These are phyloP conservation scores for Hesperia comma DNA, from an alignment of 2,888 invertebrate genomes.

Conservation along the genomic window DNA sequence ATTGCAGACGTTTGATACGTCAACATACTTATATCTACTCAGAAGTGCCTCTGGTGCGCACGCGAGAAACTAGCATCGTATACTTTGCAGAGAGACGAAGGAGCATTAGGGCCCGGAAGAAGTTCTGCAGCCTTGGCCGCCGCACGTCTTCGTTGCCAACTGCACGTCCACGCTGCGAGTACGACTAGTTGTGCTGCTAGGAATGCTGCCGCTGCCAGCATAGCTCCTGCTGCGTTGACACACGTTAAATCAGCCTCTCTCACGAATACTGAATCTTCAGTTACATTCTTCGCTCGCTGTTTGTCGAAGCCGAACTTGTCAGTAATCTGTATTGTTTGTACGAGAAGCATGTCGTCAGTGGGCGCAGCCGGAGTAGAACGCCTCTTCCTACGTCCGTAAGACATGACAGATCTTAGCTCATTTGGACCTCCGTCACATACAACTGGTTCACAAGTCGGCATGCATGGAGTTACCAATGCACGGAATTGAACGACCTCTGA, in stretches of 20 bases:
- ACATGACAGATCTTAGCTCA: slow-evolving; percentile 91
- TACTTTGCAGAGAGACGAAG: slow-evolving; percentile 90
- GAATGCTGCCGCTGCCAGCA: slow-evolving; percentile 93
- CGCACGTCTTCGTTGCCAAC: slow-evolving; percentile 91
- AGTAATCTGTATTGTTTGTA: slow-evolving; percentile 95
- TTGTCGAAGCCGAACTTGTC: slow-evolving; percentile 95
- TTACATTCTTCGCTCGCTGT: slow-evolving; percentile 85
- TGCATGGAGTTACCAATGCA: slow-evolving; percentile 96
- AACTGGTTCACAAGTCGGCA: slow-evolving; percentile 96
- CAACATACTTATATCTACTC: slow-evolving; percentile 65
- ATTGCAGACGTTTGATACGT: slow-evolving; percentile 79
- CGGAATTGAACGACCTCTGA: slow-evolving; percentile 97
- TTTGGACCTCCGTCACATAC: slow-evolving; percentile 95
- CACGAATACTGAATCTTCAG: slow-evolving; percentile 89
- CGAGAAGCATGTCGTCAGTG: slow-evolving; percentile 92
- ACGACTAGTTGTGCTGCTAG: slow-evolving; percentile 93
- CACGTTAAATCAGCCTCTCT: slow-evolving; percentile 86
- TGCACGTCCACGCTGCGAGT: slow-evolving; percentile 94
- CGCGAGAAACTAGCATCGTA: slow-evolving; percentile 94
- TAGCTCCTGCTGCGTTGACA: slow-evolving; percentile 91
- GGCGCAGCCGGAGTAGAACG: slow-evolving; percentile 85
- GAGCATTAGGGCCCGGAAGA: slow-evolving; percentile 85
- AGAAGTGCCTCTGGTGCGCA: slow-evolving; percentile 85
- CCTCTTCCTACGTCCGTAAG: slow-evolving; percentile 92
- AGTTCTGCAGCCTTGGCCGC: slow-evolving; percentile 87